Evolutionary conservation across 2,113 vertebrate species (phyloP), one percentile per base, ranked within the genome.

Genomic region (Thryonomys swinderianus): DNA sequence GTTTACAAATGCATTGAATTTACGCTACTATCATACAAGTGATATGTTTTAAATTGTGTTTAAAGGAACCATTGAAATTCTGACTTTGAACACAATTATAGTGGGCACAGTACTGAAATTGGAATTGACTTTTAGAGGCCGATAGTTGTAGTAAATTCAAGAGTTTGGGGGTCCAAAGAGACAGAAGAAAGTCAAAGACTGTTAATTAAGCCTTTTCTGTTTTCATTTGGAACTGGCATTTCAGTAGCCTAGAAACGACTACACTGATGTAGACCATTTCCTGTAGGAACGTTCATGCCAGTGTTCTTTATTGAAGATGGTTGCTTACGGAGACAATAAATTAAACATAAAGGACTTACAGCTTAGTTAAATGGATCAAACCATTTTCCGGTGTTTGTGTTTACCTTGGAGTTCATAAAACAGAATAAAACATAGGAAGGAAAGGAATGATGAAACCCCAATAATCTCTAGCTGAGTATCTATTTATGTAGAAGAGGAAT

Each of bases 1-100:
- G 98, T 98, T 98, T 93, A 94, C 80, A 76, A 98, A 98, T 98
- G 98, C 97, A 95, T 98, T 98, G 96, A 97, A 96, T 85, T 89
- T 98, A 98, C 96, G 98, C 96, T 96, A 79, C 94, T 98, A 97
- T 97, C 97, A 83, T 97, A 96, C 95, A 83, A 93, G 90, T 90
- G 3, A 71, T 45, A 48, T 25, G 21, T 34, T 96, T 94, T 96
- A 32, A 73, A n/a, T 61, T 79, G 32, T 80, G n/a, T 84, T 83
- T 53, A 16, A 14, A 25, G 3, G 9, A 88, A 42, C 80, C 73
- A 42, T 2, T 51, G 78, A 48, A 20, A 34, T 87, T 87, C 67
- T 93, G 57, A 48, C 51, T 92, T 78, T 37, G 42, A 80, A n/a
- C 57, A 86, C 40, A 96, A 93, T 7, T 81, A 13, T 13, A 25